A percentile compares a stretch with the other conserved stretches of the same genome.
Evolutionary conservation across 2,113 vertebrate species (phyloP).

Genomic region (Poecile atricapillus): DNA sequence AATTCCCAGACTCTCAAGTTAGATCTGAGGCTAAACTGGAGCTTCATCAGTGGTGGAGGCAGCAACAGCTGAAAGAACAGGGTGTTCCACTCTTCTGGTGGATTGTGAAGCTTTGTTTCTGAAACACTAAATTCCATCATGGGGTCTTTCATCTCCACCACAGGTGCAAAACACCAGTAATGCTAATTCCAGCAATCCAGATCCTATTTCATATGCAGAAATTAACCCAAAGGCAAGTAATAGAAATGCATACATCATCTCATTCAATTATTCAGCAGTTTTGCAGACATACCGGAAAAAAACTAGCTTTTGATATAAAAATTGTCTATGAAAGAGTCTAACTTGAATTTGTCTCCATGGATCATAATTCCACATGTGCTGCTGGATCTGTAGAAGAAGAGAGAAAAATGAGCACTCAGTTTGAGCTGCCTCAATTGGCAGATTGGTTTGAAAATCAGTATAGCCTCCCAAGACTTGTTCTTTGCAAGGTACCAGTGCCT

Average conservation of each 20-base stretch:
- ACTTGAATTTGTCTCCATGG: slow-evolving; percentile 41
- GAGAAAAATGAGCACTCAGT: not conserved
- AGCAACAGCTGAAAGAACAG: slow-evolving; percentile 31
- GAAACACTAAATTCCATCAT: slow-evolving; percentile 21
- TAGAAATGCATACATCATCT: slow-evolving; percentile 58
- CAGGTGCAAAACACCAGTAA: slow-evolving; percentile 50
- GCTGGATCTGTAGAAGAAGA: slow-evolving; percentile 65
- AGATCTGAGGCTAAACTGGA: not conserved
- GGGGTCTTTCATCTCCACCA: slow-evolving; percentile 47
- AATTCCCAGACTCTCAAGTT: not conserved
- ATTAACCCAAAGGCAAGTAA: slow-evolving; percentile 62
- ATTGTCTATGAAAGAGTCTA: slow-evolving; percentile 71
- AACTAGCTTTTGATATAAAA: slow-evolving; percentile 74
- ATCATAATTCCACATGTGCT: slow-evolving; percentile 78
- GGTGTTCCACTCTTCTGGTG: slow-evolving; percentile 15
- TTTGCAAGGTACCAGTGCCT: not conserved
- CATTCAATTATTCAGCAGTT: slow-evolving; percentile 77
- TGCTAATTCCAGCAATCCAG: slow-evolving; percentile 45
- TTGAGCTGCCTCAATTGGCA: not conserved
- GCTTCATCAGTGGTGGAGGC: not conserved
- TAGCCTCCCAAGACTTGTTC: not conserved
- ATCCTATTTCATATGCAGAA: slow-evolving; percentile 46
- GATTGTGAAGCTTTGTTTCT: not conserved
- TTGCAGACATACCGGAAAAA: slow-evolving; percentile 71
- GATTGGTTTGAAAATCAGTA: not conserved